Base-by-base conservation (phyloP, 2,888 invertebrate species). In the Cylloceria caligata region DNA sequence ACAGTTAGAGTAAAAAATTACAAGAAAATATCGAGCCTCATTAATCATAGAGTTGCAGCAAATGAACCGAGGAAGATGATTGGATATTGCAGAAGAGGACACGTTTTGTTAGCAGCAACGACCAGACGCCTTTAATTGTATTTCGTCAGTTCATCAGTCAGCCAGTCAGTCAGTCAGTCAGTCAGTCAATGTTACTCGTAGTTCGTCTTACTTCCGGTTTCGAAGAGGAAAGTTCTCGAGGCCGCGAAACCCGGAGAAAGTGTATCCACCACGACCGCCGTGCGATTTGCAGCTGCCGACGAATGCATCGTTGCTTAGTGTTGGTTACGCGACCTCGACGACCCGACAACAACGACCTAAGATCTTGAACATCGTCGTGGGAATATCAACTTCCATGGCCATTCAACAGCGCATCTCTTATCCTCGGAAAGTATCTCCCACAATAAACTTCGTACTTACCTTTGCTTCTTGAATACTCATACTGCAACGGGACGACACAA, bases 391-490 rank as follows among this genome's bases (percentile, higher is more conserved):
- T 30, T 39, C 39, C 4, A 57, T 24, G 13, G 52, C 42, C 21
- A 19, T 57, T 67, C 55, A 75, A 55, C 71, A 67, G 72, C 80
- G 83, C 60, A 19, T 81, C 49, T 82, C 87, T 89, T 45, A 90
- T 89, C 88, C 87, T 78, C 87, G 87, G 88, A 88, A 89, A 90
- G 89, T 85, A 91, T 90, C 89, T 87, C 81, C 79, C 57, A 19
- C 36, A 76, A 57, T 49, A 30, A 42, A 42, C 24, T 24, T 13
- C 24, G 16, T 42, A 11, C 19, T 30, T 16, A 27, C 27, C 30
- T 30, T 30, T 57, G n/a, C 30, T 16, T 60, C 19, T 0, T n/a
- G 19, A 19, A 34, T 36, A 3, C 11, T 60, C 30, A 30, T 27
- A 34, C 30, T 60, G 34, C 60, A 9, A 16, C 16, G 34, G 7